Conservation (phyloP, 2,797 vertebrate species). For the Lagorchestes hirsutus region DNA sequence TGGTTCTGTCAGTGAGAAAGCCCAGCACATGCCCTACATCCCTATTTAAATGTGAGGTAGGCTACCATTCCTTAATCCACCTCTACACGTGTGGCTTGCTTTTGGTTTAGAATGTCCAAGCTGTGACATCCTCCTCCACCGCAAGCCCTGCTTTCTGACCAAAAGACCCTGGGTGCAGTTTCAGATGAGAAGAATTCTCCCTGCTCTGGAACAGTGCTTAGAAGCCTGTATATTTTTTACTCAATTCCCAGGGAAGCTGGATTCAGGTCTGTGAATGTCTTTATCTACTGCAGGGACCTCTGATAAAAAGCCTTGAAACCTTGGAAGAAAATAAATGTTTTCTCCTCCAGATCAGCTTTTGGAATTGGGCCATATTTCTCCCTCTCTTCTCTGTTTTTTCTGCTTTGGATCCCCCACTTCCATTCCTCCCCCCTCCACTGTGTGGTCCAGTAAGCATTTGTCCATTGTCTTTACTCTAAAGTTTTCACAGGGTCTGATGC, state of each 20-base stretch:
- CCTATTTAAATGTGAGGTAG: background rate
- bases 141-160: background rate
- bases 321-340: background rate
- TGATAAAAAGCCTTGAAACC: conserved; percentile 6
- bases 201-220: background rate
- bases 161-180: background rate
- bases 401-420: background rate
- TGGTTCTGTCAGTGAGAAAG: background rate
- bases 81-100: background rate
- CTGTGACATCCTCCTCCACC: background rate
- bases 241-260: background rate
- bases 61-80: background rate
- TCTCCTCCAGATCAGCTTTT: background rate
- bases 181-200: background rate
- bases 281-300: background rate
- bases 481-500: conserved; percentile 18
- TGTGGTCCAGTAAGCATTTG: conserved; percentile 38
- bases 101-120: background rate
- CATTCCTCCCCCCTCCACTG: accelerated
- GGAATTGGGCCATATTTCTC: background rate
- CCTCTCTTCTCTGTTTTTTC: background rate
- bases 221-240: background rate
- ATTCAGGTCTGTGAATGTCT: background rate
- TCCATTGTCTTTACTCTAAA: background rate
- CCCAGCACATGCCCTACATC: background rate